Percentiles rank a stretch among this genome's conserved stretches.
phyloP scores from a whole-genome alignment of 2,113 vertebrate species.

The Nothocercus julius region DNA sequence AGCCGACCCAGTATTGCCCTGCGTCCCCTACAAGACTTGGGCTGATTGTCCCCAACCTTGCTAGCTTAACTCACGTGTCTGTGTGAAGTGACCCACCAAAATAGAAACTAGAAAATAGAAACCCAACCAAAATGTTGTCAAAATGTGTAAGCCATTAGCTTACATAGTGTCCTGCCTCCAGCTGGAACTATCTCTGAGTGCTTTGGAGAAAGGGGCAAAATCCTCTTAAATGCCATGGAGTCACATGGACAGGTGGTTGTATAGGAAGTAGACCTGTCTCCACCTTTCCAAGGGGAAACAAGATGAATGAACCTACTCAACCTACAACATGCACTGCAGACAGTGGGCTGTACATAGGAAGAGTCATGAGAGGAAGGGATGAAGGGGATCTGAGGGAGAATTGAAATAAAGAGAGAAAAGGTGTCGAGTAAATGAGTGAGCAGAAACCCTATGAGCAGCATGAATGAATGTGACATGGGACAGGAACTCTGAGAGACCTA shows the following conservation, averaged over 20 bases:
- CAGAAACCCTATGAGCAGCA: neutral
- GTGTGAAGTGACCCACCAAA: neutral
- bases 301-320: neutral
- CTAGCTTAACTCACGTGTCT: rapidly evolving
- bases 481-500: neutral
- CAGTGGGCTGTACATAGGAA: neutral
- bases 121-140: neutral
- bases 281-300: neutral
- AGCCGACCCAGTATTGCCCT: no score
- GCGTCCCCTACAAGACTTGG: neutral
- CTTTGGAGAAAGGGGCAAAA: neutral
- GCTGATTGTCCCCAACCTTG: neutral
- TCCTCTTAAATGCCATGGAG: neutral
- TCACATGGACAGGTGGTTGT: neutral
- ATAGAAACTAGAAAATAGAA: neutral
- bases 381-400: neutral
- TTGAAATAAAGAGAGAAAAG: neutral
- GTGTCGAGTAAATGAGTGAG: neutral
- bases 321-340: rapidly evolving
- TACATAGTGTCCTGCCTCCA: neutral
- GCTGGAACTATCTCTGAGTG: neutral
- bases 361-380: neutral
- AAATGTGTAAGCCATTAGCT: neutral
- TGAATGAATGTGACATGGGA: neutral
- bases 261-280: neutral